A percentile compares a stretch with the other conserved stretches of the same genome.
Conservation (phyloP, 2,797 vertebrate genomes). For the Xerus rutilus region DNA sequence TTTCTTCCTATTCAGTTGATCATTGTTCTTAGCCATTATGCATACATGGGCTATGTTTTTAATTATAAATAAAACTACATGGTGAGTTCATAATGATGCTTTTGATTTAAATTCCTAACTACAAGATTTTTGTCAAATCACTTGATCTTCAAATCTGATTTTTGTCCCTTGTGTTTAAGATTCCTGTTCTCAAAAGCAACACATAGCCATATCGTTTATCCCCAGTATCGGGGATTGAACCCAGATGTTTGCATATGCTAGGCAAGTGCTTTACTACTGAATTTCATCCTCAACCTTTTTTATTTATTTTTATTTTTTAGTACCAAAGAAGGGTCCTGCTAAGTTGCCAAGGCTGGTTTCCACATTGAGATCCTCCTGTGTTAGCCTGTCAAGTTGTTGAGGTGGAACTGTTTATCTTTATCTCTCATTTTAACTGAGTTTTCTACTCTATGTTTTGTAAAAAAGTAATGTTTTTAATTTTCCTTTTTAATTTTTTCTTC, state of each 20-base stretch:
- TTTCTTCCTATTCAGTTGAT: background rate
- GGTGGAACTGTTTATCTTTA: background rate
- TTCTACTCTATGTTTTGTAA: background rate
- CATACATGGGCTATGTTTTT: background rate
- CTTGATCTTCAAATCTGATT: background rate
- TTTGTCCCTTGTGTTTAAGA: background rate
- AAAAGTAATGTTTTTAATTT: background rate
- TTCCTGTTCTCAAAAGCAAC: background rate
- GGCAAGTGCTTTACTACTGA: no score
- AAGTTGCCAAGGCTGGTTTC: no score
- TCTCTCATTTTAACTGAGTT: background rate
- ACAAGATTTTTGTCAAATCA: background rate
- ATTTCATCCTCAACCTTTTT: no score
- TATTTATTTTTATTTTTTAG: no score
- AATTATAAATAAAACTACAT: background rate
- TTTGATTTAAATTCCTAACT: background rate
- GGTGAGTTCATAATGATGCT: background rate
- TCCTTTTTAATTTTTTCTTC: background rate
- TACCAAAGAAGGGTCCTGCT: no score
- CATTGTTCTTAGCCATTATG: background rate
- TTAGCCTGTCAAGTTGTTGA: no score
- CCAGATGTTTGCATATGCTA: no score
- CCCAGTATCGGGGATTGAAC: no score
- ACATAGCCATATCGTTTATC: background rate
- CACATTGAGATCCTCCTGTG: no score